Conservation (phyloP, 2,113 vertebrate species). For the Bostrychus sinensis region DNA sequence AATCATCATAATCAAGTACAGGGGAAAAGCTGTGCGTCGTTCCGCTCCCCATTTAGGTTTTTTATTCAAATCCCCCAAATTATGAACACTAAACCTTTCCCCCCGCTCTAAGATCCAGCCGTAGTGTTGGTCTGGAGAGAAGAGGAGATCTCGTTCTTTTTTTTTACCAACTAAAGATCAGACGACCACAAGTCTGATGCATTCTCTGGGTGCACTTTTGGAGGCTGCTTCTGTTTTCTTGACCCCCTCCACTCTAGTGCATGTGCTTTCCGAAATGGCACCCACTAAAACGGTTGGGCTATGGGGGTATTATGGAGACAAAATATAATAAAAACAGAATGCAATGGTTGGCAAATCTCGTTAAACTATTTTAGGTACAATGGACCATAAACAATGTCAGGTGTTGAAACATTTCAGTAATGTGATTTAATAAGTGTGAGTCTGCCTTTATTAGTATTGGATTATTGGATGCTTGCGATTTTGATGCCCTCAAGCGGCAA, state of each 20-base stretch:
- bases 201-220: slow-evolving; percentile 68
- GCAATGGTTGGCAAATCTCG: too few relatives aligned
- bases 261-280: slow-evolving; percentile 67
- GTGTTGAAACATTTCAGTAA: too few relatives aligned
- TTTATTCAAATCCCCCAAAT: slow-evolving; percentile 74
- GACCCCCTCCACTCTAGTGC: slow-evolving; percentile 62
- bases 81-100: slow-evolving; percentile 72
- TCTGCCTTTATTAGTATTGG: too few relatives aligned
- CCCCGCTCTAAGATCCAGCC: slow-evolving; percentile 65
- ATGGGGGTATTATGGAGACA: too few relatives aligned
- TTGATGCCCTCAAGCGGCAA: too few relatives aligned
- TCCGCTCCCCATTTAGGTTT: slow-evolving; percentile 64
- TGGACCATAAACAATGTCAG: too few relatives aligned
- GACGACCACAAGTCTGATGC: slow-evolving; percentile 73
- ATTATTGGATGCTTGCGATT: too few relatives aligned
- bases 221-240: slow-evolving; percentile 65
- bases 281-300: slow-evolving; percentile 67
- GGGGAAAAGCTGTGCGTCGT: slow-evolving; percentile 55
- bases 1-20: slow-evolving; percentile 73
- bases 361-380: too few relatives aligned
- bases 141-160: slow-evolving; percentile 55
- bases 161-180: slow-evolving; percentile 74
- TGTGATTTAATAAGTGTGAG: too few relatives aligned
- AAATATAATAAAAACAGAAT: too few relatives aligned
- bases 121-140: slow-evolving; percentile 58